These are phyloP conservation scores for Parnassius apollo DNA, from an alignment of 2,888 invertebrate species.

Conservation along the genomic window DNA sequence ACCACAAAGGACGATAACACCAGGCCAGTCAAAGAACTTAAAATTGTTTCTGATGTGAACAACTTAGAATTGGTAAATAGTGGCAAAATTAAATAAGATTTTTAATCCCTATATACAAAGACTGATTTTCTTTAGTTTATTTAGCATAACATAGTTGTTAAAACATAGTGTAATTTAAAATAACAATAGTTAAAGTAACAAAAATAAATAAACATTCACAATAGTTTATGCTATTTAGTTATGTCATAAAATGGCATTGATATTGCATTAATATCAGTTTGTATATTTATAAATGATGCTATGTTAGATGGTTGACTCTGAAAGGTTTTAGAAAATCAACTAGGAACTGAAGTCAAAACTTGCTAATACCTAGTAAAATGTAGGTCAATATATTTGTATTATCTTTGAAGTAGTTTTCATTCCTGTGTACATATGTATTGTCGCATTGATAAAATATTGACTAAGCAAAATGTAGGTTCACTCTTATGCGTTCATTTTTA, in stretches of 20 bases:
- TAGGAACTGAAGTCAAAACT: too few species aligned
- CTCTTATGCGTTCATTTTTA: too few species aligned
- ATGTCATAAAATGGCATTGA: conserved; percentile 8
- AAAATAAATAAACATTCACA: not conserved
- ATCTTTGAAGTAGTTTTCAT: too few species aligned
- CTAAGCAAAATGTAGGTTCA: too few species aligned
- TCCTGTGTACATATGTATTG: too few species aligned
- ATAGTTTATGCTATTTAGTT: conserved; percentile 4
- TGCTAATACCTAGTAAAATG: too few species aligned
- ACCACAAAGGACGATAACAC: conserved; percentile 58
- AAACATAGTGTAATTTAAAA: too few species aligned
- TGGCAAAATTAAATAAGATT: conserved; percentile 23
- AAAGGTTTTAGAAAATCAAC: too few species aligned
- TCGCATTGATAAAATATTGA: too few species aligned
- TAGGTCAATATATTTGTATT: too few species aligned
- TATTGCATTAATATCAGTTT: not conserved
- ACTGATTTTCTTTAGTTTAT: conserved; percentile 25
- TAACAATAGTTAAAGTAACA: not conserved
- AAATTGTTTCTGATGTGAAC: conserved; percentile 34
- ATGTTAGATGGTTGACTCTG: too few species aligned
- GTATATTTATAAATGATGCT: too few species aligned
- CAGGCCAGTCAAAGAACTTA: conserved; percentile 56
- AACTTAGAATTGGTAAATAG: conserved; percentile 22
- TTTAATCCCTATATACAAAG: conserved; percentile 21
- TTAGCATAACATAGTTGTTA: conserved; percentile 2